These are phyloP conservation scores for Ochotona princeps DNA, from an alignment of 2,113 vertebrate genomes.

Conservation along the genomic window DNA sequence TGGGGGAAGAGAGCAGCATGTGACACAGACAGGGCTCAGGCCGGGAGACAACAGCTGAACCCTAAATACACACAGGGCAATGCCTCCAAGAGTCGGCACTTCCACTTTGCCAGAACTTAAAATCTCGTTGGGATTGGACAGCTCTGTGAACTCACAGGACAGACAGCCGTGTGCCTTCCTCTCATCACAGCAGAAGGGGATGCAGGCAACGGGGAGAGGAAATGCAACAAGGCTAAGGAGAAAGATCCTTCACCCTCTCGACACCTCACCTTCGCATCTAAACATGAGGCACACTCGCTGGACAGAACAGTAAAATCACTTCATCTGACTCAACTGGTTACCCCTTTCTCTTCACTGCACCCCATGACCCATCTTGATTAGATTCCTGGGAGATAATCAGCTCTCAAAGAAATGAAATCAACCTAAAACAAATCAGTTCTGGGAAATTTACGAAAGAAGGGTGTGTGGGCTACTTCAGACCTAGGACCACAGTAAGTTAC, in stretches of 20 bases:
- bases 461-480: neutral
- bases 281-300: conserved; percentile 65
- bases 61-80: neutral
- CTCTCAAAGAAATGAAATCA: conserved; percentile 55
- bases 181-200: neutral
- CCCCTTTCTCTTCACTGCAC: conserved; percentile 55
- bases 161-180: neutral
- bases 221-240: neutral
- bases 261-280: conserved; percentile 56
- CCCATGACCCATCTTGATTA: conserved; percentile 57
- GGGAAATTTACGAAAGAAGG: conserved; percentile 28
- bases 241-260: neutral
- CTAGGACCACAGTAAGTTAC: neutral
- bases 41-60: neutral
- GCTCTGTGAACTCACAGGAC: neutral
- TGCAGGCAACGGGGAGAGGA: accelerated
- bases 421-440: conserved; percentile 12
- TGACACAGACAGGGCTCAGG: too few species aligned
- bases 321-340: conserved; percentile 69
- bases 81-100: neutral
- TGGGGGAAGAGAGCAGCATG: neutral
- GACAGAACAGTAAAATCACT: conserved; percentile 58
- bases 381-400: conserved; percentile 38
- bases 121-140: neutral
- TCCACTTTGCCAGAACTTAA: neutral